Base-by-base conservation (phyloP, 2,113 vertebrate species). In the Microcebus murinus region DNA sequence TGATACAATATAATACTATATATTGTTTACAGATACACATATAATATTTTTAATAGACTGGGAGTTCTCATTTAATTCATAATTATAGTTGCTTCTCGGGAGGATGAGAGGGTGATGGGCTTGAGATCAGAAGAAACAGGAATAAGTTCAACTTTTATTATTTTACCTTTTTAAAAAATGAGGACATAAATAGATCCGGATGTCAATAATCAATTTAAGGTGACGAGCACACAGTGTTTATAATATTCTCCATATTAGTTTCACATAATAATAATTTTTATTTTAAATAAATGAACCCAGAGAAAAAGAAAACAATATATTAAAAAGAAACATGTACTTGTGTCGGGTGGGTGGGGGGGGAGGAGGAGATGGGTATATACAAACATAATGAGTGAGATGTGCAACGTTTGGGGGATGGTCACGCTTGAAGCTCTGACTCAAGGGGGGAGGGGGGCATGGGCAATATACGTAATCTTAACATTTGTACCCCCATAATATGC, bases 131-230 rank as follows among this genome's bases (percentile, higher is more conserved):
- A 92, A 81, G 50, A 89, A 34, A 61, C 27, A 87, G 73, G 25
- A 59, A 5, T 84, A 92, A 63, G 55, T 92, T 71, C 73, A 82
- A 93, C 21, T 79, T 90, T 82, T 36, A 76, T 91, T 52, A 67
- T 67, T 55, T 29, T 80, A 50, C 82, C 36, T 80, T 91, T 76
- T n/a, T n/a, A 55, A n/a, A 52, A 55, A 48, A 48, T 27, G 29
- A 91, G 42, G 55, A 80, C n/a, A 48, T 63, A 97, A 82, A 89
- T 39, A 82, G 45, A 82, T 77, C 18, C 71, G 39, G 10, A 83
- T 57, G 68, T 83, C 61, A 93, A 83, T 3, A 82, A 17, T 81
- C 73, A 92, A 92, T 70, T 8, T 80, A 61, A 36, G 81, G 48
- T 89, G 52, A 63, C 25, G 31, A 2, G 42, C 86, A 36, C 67